A percentile compares a stretch with the other conserved stretches of the same genome.
phyloP scores from a whole-genome alignment of 2,113 vertebrate genomes.

The Brachyhypopomus occidentalis region DNA sequence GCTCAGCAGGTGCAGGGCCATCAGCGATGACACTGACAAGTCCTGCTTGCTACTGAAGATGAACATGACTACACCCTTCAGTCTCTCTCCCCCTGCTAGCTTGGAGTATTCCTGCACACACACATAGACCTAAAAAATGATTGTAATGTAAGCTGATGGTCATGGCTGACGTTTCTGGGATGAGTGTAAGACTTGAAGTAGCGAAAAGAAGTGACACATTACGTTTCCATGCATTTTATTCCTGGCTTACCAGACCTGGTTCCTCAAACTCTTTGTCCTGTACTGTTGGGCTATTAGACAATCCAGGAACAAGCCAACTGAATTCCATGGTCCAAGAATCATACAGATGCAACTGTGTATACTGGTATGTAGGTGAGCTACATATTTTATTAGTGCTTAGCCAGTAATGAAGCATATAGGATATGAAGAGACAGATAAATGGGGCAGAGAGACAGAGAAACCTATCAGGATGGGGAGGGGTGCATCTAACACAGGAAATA shows the following conservation, averaged over 20 bases:
- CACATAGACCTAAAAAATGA: neutral
- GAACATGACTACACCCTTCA: slow-evolving; percentile 63
- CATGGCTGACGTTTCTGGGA: too few relatives aligned
- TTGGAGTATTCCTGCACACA: slow-evolving; percentile 68
- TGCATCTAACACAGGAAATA: neutral
- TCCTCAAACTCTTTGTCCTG: slow-evolving; percentile 76
- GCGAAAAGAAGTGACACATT: too few relatives aligned
- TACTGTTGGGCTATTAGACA: slow-evolving; percentile 69
- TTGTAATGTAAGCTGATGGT: too few relatives aligned
- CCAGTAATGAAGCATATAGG: too few relatives aligned
- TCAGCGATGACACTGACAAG: slow-evolving; percentile 68
- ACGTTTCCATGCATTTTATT: too few relatives aligned
- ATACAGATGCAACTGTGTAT: too few relatives aligned
- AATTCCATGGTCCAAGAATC: neutral
- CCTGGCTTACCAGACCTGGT: slow-evolving; percentile 69
- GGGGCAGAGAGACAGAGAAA: neutral
- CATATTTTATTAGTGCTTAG: too few relatives aligned
- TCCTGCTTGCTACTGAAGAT: slow-evolving; percentile 76
- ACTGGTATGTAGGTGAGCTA: too few relatives aligned
- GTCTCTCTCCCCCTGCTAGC: slow-evolving; percentile 65
- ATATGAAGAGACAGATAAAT: neutral
- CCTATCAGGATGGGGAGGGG: too few relatives aligned
- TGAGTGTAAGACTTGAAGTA: too few relatives aligned
- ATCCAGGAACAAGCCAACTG: slow-evolving; percentile 55
- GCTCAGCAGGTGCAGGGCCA: slow-evolving; percentile 72